Percentiles rank a stretch among this genome's conserved stretches.
Conservation (phyloP, 2,888 invertebrate species). For the Caenorhabditis zanzibari region DNA sequence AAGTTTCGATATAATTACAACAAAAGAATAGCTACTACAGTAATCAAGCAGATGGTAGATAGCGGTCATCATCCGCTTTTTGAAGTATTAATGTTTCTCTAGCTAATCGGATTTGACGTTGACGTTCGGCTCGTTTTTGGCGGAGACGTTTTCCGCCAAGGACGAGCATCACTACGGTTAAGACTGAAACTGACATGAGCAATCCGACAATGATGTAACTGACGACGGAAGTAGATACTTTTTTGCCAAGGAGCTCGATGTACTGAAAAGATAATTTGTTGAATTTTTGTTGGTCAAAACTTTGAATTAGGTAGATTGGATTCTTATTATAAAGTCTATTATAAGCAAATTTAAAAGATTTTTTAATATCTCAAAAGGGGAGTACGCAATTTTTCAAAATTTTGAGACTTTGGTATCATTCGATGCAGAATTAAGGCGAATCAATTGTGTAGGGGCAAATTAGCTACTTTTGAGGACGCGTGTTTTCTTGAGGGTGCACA, state of each 20-base stretch:
- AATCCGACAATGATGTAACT: conserved; percentile 68
- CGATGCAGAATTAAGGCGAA: too few species aligned
- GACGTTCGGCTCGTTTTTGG: conserved; percentile 52
- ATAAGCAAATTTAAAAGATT: too few species aligned
- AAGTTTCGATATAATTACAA: conserved; percentile 31
- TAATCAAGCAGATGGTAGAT: conserved; percentile 66
- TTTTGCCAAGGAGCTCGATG: conserved; percentile 59
- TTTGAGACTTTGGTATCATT: too few species aligned
- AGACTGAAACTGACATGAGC: conserved; percentile 54
- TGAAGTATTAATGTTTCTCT: conserved; percentile 70
- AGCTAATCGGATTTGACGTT: conserved; percentile 65
- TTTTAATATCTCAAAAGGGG: too few species aligned
- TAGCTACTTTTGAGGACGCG: too few species aligned
- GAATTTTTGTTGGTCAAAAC: not conserved
- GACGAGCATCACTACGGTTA: conserved; percentile 67
- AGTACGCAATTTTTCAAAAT: too few species aligned
- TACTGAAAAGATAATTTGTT: conserved; percentile 47
- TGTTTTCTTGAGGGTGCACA: too few species aligned
- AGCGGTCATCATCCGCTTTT: conserved; percentile 72
- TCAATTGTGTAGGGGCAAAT: too few species aligned
- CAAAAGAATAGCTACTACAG: not conserved
- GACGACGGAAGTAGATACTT: conserved; percentile 57
- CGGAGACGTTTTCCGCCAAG: conserved; percentile 65
- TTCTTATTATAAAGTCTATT: too few species aligned
- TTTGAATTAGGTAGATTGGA: not conserved